These are phyloP conservation scores for Pogonocichla stellata DNA, from an alignment of 2,113 vertebrate genomes.

Conservation along the genomic window DNA sequence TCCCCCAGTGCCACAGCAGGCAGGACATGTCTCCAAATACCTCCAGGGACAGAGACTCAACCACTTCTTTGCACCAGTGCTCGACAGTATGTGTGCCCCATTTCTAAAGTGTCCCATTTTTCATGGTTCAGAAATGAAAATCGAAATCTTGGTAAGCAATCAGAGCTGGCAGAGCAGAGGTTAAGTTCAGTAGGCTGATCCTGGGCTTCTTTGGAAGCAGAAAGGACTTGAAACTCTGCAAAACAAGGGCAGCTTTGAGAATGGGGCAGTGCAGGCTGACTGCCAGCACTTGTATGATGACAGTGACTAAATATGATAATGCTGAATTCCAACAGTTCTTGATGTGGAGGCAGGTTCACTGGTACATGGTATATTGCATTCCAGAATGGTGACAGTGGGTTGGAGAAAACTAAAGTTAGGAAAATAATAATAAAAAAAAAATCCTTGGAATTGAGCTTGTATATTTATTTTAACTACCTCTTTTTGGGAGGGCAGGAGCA, in stretches of 20 bases:
- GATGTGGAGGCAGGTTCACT: neutral
- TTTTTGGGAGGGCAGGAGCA: neutral
- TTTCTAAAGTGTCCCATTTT: neutral
- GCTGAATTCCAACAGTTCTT: neutral
- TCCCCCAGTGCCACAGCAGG: neutral
- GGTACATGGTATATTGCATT: neutral
- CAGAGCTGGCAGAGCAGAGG: neutral
- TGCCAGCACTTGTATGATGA: fast-evolving
- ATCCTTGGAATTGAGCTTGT: neutral
- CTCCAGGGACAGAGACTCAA: neutral
- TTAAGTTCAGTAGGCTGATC: neutral
- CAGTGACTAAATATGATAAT: too few species aligned
- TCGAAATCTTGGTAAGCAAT: neutral
- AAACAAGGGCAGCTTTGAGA: fast-evolving
- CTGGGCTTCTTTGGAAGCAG: neutral
- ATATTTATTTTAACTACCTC: neutral
- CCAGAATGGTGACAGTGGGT: neutral
- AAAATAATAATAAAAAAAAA: neutral
- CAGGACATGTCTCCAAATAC: too few species aligned
- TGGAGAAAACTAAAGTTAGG: neutral
- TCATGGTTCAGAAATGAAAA: neutral
- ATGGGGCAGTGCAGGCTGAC: neutral
- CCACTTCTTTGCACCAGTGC: neutral
- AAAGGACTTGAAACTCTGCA: neutral
- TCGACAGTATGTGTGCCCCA: fast-evolving